phyloP scores from a whole-genome alignment of 2,113 vertebrate species.

The Urocynchramus pylzowi region DNA sequence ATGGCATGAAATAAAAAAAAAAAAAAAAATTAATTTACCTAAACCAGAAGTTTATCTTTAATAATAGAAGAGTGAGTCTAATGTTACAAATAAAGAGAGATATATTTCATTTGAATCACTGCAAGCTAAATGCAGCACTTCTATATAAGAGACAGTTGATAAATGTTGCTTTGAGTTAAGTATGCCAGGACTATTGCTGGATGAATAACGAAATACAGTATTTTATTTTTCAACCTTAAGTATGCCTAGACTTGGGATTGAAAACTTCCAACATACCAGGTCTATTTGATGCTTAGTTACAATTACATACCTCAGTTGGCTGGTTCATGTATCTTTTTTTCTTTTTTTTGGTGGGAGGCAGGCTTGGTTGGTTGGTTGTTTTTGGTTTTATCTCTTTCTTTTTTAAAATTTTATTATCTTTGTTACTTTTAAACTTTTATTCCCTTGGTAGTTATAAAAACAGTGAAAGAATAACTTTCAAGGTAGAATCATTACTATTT shows the following conservation, averaged over 20 bases:
- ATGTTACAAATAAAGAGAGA: background rate
- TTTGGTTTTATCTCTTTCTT: background rate
- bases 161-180: background rate
- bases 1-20: background rate
- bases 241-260: background rate
- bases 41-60: background rate
- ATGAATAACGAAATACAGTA: background rate
- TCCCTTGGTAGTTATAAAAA: background rate
- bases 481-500: constrained; percentile 17
- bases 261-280: background rate
- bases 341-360: rapidly evolving
- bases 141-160: background rate
- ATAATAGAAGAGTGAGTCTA: background rate
- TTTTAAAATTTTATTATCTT: background rate
- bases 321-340: background rate
- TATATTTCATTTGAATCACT: background rate
- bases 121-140: background rate
- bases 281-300: background rate
- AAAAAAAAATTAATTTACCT: background rate
- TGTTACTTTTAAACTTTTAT: background rate
- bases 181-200: background rate
- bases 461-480: background rate
- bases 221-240: background rate
- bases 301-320: background rate
- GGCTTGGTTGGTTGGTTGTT: rapidly evolving